phyloP scores from a whole-genome alignment of 2,888 invertebrate species.

The Hipparchia sbordonii region DNA sequence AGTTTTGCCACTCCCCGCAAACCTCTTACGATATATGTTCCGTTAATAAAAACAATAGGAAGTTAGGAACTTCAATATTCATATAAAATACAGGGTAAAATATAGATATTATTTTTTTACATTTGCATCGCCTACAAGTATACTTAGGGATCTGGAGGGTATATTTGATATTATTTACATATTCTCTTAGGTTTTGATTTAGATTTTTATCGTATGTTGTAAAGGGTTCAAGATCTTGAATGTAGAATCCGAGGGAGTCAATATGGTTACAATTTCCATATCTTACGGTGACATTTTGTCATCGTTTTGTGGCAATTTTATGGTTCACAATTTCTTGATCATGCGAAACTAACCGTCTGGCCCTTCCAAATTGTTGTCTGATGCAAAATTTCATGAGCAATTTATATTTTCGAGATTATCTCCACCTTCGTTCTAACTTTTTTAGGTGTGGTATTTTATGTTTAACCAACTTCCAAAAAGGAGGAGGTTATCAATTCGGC shows the following conservation, averaged over 20 bases:
- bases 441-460: not conserved
- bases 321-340: constrained; percentile 38
- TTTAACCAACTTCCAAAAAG: not conserved
- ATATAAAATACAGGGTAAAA: too few relatives aligned
- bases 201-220: constrained; percentile 31
- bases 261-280: constrained; percentile 51
- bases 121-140: too few relatives aligned
- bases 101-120: too few relatives aligned
- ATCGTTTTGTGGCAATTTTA: constrained; percentile 40
- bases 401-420: constrained; percentile 9
- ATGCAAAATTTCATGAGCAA: constrained; percentile 13
- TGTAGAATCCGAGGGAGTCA: constrained; percentile 44
- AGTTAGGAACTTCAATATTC: too few relatives aligned
- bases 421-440: not conserved
- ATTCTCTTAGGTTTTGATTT: not conserved
- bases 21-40: too few relatives aligned
- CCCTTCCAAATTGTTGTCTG: constrained; percentile 28
- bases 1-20: too few relatives aligned
- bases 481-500: too few relatives aligned
- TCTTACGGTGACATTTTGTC: constrained; percentile 38
- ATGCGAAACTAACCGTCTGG: constrained; percentile 36
- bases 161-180: too few relatives aligned
- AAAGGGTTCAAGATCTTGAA: constrained; percentile 31
- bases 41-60: too few relatives aligned
- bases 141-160: too few relatives aligned